Conservation (phyloP, 2,888 invertebrate genomes). For the Cancer borealis region DNA sequence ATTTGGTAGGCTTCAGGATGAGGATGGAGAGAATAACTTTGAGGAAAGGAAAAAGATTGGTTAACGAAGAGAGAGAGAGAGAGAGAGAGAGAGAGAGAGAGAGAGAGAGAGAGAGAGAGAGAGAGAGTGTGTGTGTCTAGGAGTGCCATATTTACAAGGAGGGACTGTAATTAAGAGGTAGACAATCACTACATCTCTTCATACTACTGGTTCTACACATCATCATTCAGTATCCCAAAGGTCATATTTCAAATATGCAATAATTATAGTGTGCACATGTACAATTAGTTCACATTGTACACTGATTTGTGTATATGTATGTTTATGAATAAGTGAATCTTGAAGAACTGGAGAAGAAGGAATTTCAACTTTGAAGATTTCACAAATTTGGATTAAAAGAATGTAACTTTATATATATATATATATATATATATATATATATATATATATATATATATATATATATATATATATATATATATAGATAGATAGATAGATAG, state of each 20-base stretch:
- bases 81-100: neutral
- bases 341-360: neutral
- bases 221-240: neutral
- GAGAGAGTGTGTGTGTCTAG: neutral
- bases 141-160: neutral
- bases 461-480: no score
- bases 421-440: neutral
- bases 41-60: no score
- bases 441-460: no score
- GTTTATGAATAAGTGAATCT: neutral
- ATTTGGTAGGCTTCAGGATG: no score
- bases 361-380: neutral
- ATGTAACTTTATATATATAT: neutral
- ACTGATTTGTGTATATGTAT: neutral
- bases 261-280: slow-evolving; percentile 3
- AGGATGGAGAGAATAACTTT: no score
- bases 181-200: neutral
- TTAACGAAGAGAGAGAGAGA: no score
- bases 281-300: slow-evolving; percentile 16
- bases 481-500: neutral
- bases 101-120: neutral
- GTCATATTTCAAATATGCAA: neutral
- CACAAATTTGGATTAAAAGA: neutral
- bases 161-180: neutral
- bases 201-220: neutral